These are phyloP conservation scores for Cephalopholis sonnerati DNA, from an alignment of 2,113 vertebrate species.

Conservation along the genomic window DNA sequence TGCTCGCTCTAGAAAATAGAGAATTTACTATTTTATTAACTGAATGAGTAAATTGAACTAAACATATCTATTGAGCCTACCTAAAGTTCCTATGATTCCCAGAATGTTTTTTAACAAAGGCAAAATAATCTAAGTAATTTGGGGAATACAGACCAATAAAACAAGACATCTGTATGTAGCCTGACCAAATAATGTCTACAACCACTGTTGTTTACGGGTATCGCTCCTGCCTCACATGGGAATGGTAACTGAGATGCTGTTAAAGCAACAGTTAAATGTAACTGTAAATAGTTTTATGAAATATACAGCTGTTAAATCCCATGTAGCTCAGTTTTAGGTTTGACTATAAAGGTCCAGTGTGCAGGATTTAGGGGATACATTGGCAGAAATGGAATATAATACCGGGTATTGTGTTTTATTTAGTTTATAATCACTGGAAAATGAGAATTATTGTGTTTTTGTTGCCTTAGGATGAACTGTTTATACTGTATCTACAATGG, in stretches of 20 bases:
- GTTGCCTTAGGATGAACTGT: too few relatives aligned
- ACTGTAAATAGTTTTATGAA: not conserved
- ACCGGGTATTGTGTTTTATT: too few relatives aligned
- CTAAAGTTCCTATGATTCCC: not conserved
- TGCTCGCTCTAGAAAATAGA: constrained; percentile 17
- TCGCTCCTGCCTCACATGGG: not conserved
- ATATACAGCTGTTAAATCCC: not conserved
- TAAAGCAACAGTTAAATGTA: not conserved
- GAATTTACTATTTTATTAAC: not conserved
- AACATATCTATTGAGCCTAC: not conserved
- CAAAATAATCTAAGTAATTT: not conserved
- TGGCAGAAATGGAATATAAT: too few relatives aligned
- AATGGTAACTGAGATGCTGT: not conserved
- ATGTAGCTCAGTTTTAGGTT: not conserved
- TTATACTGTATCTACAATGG: too few relatives aligned
- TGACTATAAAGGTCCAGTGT: too few relatives aligned
- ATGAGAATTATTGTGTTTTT: too few relatives aligned
- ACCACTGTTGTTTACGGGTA: not conserved
- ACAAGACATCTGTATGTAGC: not conserved
- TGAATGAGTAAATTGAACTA: not conserved
- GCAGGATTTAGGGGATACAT: too few relatives aligned
- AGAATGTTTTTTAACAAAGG: constrained; percentile 14
- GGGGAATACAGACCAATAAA: not conserved
- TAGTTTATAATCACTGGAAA: too few relatives aligned
- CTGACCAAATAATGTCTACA: not conserved